Base-by-base conservation (phyloP, 2,113 vertebrate genomes). In the Columba janthina region DNA sequence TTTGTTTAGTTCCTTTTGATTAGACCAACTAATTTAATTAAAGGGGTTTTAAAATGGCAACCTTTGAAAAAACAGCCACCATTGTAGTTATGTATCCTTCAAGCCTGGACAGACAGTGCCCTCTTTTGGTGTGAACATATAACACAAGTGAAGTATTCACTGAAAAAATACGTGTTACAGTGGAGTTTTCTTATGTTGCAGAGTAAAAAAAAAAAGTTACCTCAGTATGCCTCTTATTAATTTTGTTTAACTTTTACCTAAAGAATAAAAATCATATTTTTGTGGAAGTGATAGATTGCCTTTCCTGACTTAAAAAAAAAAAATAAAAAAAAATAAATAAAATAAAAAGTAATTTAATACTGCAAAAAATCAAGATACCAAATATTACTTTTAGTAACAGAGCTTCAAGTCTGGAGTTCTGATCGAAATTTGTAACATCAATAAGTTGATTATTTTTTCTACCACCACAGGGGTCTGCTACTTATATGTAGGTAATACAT, bases 91-190 rank as follows among this genome's bases (percentile, higher is more conserved):
- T 22, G 18, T 42, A 9, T 32, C 16, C 69, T 69, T 78, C 77
- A 72, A n/a, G 36, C 28, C 18, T 89, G 31, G 76, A 32, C 48
- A 75, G 54, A 90, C 20, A 93, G 60, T 75, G 96, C 95, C 97
- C 96, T 96, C 97, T 98, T 53, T 61, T 94, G 97, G 90, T 75
- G 40, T 56, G 15, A 82, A 48, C 36, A 50, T 67, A 16, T 20
- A 91, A 34, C n/a, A 42, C 51, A 65, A 58, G 26, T 38, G 46
- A 60, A 51, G 14, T 53, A 38, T 21, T 72, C 10, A 28, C 31
- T 50, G 48, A 5, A 74, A 85, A 46, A n/a, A 19, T 12, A 25
- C 3, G 6, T 2, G 25, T 75, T 70, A 20, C 32, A 28, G 17
- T 72, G 13, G 61, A 10, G 4, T 56, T 75, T 85, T 80, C 56